Percentiles rank a stretch among this genome's conserved stretches.
phyloP scores from a whole-genome alignment of 1,140 invertebrate species.

The Tetraneura akinire region DNA sequence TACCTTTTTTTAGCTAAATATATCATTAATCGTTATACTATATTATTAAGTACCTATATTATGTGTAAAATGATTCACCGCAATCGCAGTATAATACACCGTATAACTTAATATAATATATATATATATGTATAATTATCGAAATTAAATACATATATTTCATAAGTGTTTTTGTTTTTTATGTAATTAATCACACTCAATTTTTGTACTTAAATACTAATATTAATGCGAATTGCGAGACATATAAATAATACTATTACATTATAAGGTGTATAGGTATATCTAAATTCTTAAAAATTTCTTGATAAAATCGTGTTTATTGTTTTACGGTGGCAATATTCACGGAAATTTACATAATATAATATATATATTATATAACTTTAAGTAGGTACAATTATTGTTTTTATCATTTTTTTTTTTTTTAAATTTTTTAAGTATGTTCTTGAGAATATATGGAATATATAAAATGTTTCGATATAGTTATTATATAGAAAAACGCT shows the following conservation, averaged over 20 bases:
- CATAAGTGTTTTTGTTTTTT: background rate
- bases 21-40: too few species aligned
- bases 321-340: background rate
- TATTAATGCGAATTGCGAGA: background rate
- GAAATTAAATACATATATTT: background rate
- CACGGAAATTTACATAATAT: background rate
- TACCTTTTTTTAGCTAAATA: too few species aligned
- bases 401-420: background rate
- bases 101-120: too few species aligned
- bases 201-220: background rate
- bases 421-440: background rate
- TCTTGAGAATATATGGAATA: too few species aligned
- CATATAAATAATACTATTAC: too few species aligned
- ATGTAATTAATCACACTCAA: background rate
- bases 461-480: background rate
- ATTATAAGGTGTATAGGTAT: too few species aligned
- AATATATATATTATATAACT: background rate
- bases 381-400: too few species aligned
- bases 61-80: too few species aligned
- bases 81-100: too few species aligned
- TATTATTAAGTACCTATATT: too few species aligned
- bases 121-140: too few species aligned
- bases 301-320: background rate
- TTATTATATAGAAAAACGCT: background rate
- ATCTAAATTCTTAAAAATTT: slow-evolving; percentile 1